Evolutionary conservation across 2,113 vertebrate genomes (phyloP).

Genomic region (Perognathus longimembris): DNA sequence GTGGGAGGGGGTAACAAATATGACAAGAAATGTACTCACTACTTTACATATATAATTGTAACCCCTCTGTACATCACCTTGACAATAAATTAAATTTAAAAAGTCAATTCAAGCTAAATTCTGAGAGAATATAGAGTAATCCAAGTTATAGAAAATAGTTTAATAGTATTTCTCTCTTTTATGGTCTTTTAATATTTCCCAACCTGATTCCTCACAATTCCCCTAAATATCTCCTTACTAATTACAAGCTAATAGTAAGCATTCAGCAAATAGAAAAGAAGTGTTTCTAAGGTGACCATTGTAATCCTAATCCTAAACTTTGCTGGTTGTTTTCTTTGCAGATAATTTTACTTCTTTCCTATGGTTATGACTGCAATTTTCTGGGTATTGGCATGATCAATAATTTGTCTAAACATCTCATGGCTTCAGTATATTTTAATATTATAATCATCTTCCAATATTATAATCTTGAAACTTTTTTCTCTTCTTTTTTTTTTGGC

Average conservation of each 20-base stretch:
- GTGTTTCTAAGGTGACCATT: not conserved
- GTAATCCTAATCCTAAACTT: constrained; percentile 3
- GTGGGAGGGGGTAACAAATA: too few species aligned
- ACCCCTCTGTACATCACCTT: too few species aligned
- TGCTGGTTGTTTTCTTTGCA: not conserved
- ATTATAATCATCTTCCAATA: not conserved
- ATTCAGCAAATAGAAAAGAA: constrained; percentile 24
- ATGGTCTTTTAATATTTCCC: not conserved
- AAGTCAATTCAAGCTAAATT: constrained; percentile 34
- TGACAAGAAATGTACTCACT: too few species aligned
- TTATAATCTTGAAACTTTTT: not conserved
- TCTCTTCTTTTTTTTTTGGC: too few species aligned
- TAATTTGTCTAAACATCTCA: not conserved
- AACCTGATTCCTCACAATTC: not conserved
- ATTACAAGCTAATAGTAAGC: constrained; percentile 27
- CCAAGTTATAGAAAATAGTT: constrained; percentile 18
- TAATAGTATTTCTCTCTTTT: not conserved
- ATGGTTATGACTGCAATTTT: not conserved
- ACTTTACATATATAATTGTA: too few species aligned
- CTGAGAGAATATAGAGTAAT: not conserved
- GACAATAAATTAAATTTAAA: too few species aligned
- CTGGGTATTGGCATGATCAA: not conserved
- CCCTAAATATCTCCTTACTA: not conserved
- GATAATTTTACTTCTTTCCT: not conserved
- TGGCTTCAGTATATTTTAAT: not conserved